Conservation (phyloP, 2,113 vertebrate genomes). For the Sporophila hypoxantha region DNA sequence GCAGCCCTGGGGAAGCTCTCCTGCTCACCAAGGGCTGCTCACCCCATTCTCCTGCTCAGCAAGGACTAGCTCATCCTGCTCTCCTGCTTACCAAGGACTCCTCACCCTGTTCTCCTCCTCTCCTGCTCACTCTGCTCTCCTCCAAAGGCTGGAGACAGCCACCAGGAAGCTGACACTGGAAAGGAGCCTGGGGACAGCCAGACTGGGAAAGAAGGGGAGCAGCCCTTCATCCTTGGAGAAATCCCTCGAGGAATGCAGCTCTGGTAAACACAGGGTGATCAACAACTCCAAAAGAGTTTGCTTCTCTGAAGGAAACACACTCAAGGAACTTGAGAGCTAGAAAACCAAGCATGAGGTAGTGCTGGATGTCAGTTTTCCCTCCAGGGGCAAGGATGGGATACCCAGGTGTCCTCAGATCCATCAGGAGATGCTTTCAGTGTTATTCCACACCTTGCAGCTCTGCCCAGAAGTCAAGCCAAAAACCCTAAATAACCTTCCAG, state of each 20-base stretch:
- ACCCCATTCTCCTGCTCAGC: too few species aligned
- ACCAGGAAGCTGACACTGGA: not conserved
- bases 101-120: too few species aligned
- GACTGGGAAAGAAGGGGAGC: not conserved
- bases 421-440: not conserved
- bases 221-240: not conserved
- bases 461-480: not conserved
- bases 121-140: not conserved
- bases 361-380: not conserved
- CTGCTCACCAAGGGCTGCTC: not conserved
- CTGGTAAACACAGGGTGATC: accelerated
- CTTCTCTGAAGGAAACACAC: not conserved
- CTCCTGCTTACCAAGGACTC: too few species aligned
- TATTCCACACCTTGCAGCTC: not conserved
- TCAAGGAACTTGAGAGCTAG: not conserved
- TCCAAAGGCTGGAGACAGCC: not conserved
- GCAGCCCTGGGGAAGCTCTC: not conserved
- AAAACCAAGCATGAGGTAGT: not conserved
- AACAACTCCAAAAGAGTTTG: not conserved
- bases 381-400: not conserved
- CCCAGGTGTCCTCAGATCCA: not conserved
- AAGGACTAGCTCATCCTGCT: too few species aligned
- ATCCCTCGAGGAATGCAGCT: not conserved
- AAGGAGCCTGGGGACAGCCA: not conserved
- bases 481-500: not conserved